phyloP scores from a whole-genome alignment of 2,113 vertebrate genomes.

The Cyphomyrus discorhynchus region DNA sequence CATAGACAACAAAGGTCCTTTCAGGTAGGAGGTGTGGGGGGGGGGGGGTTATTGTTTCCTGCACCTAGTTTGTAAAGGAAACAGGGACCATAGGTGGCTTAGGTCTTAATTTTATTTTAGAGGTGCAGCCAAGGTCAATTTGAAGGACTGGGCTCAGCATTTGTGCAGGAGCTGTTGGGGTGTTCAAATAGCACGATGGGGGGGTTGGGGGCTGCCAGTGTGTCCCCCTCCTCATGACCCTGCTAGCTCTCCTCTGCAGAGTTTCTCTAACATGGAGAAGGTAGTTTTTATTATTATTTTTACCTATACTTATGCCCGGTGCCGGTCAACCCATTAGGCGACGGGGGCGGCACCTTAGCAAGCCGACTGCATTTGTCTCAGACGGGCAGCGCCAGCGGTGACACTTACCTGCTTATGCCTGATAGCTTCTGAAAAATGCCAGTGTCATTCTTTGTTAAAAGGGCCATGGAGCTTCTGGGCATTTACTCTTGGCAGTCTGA shows the following conservation, averaged over 20 bases:
- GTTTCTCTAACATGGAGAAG: background rate
- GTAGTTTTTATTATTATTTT: background rate
- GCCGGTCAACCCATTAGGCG: background rate
- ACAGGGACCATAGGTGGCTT: slow-evolving; percentile 55
- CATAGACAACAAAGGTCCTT: background rate
- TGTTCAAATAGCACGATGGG: background rate
- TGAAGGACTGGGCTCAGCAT: background rate
- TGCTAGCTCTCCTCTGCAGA: background rate
- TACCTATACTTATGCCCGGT: background rate
- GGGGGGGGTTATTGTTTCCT: background rate
- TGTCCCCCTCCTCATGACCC: background rate
- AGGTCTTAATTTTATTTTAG: slow-evolving; percentile 34
- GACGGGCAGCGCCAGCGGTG: background rate
- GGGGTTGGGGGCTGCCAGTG: background rate
- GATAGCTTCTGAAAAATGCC: background rate
- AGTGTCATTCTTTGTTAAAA: background rate
- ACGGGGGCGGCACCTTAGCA: background rate
- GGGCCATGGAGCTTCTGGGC: background rate
- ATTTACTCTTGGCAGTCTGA: background rate
- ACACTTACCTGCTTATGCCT: background rate
- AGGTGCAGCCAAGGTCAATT: background rate
- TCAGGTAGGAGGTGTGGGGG: background rate
- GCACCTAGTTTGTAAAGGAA: slow-evolving; percentile 6
- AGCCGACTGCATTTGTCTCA: background rate
- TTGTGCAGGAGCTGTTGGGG: background rate